Evolutionary conservation across 2,888 invertebrate species (phyloP), one percentile per base, ranked within the genome.

Genomic region (Onchidella celtica): DNA sequence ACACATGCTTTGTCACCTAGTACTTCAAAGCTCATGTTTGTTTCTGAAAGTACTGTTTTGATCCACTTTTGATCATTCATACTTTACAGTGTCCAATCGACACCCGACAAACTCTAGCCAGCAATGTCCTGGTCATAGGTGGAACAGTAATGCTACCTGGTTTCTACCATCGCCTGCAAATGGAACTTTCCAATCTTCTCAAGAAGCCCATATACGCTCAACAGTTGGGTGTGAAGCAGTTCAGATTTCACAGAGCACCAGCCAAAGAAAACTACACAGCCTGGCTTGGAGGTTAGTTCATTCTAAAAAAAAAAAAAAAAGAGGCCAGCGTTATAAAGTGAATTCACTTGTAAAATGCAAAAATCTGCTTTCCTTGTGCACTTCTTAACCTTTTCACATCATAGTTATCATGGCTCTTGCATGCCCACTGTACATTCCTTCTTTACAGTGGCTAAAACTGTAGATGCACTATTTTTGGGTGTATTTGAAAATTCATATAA

Each of bases 281-380:
- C 59, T 99, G 98, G 98, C 94, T 97, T 38, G 98, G 98, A 92
- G 96, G 96, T 94, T n/a, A 92, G n/a, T n/a, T n/a, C n/a, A n/a
- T n/a, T n/a, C n/a, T n/a, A n/a, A n/a, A n/a, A n/a, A n/a, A n/a
- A n/a, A 70, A 6, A 29, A 40, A 11, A n/a, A n/a, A n/a, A n/a
- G n/a, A n/a, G n/a, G n/a, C n/a, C n/a, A n/a, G n/a, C n/a, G n/a
- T n/a, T n/a, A n/a, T n/a, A n/a, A n/a, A n/a, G n/a, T n/a, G n/a
- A n/a, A n/a, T n/a, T n/a, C n/a, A n/a, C n/a, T n/a, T n/a, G 3
- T 9, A 47, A 21, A 69, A 3, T 27, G 29, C 27, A 17, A 29
- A 40, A 4, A 27, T n/a, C 36, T 66, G 21, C 21, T n/a, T 63
- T 63, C 14, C 11, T n/a, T n/a, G n/a, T n/a, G n/a, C n/a, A n/a